phyloP scores from a whole-genome alignment of 2,888 invertebrate species.

The Hypselothyrea guttata region DNA sequence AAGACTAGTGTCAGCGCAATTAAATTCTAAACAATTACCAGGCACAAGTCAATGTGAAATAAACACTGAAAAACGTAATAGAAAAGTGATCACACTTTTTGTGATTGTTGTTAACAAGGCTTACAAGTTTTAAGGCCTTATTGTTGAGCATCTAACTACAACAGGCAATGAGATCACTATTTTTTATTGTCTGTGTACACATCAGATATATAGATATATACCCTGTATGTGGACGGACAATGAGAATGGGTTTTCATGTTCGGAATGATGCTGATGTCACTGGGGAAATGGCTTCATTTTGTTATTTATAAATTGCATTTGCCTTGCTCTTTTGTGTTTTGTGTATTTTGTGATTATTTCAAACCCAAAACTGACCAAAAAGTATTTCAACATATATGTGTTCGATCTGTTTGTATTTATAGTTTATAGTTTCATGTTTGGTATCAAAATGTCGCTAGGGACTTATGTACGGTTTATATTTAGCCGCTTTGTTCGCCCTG shows the following conservation, averaged over 20 bases:
- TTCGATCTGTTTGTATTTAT: background rate
- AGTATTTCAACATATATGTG: constrained; percentile 18
- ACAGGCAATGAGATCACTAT: constrained; percentile 68
- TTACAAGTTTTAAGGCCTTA: constrained; percentile 51
- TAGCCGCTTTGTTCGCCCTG: constrained; percentile 50
- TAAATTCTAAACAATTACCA: background rate
- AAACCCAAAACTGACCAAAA: constrained; percentile 23
- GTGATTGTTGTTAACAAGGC: constrained; percentile 53
- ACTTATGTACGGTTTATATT: constrained; percentile 48
- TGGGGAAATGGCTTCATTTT: constrained; percentile 67
- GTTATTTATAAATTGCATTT: constrained; percentile 71
- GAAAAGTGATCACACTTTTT: constrained; percentile 53
- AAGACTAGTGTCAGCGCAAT: constrained; percentile 12
- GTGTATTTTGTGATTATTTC: constrained; percentile 30
- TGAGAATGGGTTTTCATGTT: constrained; percentile 56
- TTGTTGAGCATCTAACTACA: constrained; percentile 39
- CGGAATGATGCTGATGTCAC: constrained; percentile 65
- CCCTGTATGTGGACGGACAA: constrained; percentile 37
- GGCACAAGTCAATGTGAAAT: constrained; percentile 51
- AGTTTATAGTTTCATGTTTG: constrained; percentile 43
- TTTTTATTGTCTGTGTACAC: constrained; percentile 28
- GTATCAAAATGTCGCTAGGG: constrained; percentile 48
- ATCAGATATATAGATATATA: constrained; percentile 1
- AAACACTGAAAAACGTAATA: constrained; percentile 22
- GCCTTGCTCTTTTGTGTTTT: constrained; percentile 23